Conservation (phyloP, 2,797 vertebrate species). For the Aselliscus stoliczkanus region DNA sequence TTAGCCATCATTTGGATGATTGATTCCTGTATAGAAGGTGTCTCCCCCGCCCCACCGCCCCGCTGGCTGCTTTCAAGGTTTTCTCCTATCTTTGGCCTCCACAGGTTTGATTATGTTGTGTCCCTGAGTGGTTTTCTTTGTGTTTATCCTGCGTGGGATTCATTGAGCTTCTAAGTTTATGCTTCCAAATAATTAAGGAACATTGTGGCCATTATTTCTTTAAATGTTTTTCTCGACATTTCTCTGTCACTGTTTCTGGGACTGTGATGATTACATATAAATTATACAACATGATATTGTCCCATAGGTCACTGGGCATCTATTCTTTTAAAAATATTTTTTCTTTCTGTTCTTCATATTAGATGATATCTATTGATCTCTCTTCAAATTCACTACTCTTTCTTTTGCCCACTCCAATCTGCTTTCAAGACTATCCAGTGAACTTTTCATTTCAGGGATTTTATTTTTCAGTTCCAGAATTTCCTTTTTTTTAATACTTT, state of each 20-base stretch:
- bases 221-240: not conserved
- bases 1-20: not conserved
- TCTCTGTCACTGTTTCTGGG: not conserved
- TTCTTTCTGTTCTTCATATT: conserved; percentile 7
- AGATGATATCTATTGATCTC: not conserved
- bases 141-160: not conserved
- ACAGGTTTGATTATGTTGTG: not conserved
- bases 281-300: not conserved
- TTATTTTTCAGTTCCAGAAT: not conserved
- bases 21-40: not conserved
- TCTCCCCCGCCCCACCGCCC: too few species aligned
- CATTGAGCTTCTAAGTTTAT: not conserved
- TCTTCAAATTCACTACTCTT: not conserved
- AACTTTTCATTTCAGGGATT: not conserved
- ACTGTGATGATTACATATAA: not conserved
- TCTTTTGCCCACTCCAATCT: not conserved
- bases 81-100: not conserved
- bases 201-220: not conserved
- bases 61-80: not conserved
- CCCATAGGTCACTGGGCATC: not conserved
- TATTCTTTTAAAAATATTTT: not conserved
- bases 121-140: not conserved
- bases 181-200: not conserved
- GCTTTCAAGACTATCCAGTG: not conserved
- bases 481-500: not conserved